phyloP scores from a whole-genome alignment of 1,140 invertebrate species.

The Holcopasites calliopsidis region DNA sequence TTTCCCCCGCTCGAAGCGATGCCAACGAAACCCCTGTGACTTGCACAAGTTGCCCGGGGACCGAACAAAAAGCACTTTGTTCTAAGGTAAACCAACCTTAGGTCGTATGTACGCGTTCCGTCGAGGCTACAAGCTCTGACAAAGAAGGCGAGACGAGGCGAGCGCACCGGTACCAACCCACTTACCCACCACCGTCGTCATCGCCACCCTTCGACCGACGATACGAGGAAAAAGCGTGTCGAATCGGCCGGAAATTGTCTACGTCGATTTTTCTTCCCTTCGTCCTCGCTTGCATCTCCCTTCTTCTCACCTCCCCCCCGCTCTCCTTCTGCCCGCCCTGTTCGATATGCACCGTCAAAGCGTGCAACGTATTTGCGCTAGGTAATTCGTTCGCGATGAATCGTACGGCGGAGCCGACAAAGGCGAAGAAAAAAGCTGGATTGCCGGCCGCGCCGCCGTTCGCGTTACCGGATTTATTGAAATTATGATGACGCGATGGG shows the following conservation, averaged over 20 bases:
- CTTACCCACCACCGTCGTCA: not conserved
- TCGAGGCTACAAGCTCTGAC: constrained; percentile 43
- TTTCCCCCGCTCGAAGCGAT: constrained; percentile 21
- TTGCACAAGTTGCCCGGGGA: constrained; percentile 61
- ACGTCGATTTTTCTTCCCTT: constrained; percentile 45
- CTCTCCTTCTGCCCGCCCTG: not conserved
- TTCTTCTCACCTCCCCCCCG: not conserved
- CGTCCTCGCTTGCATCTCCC: not conserved
- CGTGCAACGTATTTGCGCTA: constrained; percentile 45
- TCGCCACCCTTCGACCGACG: constrained; percentile 1
- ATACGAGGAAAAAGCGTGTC: constrained; percentile 66
- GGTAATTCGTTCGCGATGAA: constrained; percentile 39
- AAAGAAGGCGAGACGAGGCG: constrained; percentile 5
- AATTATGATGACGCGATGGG: constrained; percentile 44
- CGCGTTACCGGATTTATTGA: constrained; percentile 43
- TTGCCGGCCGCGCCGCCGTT: not conserved
- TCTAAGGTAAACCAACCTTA: constrained; percentile 70
- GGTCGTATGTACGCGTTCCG: constrained; percentile 53
- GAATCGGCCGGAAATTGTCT: constrained; percentile 76
- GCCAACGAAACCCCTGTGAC: constrained; percentile 69
- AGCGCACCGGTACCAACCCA: not conserved
- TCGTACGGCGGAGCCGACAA: constrained; percentile 32
- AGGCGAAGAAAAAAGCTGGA: constrained; percentile 21
- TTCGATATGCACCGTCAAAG: constrained; percentile 43
- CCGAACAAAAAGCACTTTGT: constrained; percentile 72